These are phyloP conservation scores for Beris chalybata DNA, from an alignment of 2,888 invertebrate genomes.

Conservation along the genomic window DNA sequence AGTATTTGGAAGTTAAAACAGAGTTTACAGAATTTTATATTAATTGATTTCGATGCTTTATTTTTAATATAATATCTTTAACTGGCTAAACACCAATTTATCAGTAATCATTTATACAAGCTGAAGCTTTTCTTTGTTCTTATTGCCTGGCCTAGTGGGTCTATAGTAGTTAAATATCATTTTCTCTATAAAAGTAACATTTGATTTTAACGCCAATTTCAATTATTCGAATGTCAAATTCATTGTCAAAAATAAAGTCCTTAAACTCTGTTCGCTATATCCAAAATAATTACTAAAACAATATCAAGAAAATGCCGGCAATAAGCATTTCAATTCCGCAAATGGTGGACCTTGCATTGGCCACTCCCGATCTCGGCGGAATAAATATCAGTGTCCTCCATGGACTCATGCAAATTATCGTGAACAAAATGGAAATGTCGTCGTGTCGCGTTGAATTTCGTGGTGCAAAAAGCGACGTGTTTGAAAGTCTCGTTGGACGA, in stretches of 20 bases:
- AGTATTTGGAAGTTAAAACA: too few relatives aligned
- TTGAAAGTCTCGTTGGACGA: slow-evolving; percentile 13
- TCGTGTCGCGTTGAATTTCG: slow-evolving; percentile 25
- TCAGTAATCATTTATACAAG: too few relatives aligned
- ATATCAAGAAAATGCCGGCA: slow-evolving; percentile 38
- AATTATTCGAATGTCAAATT: not conserved
- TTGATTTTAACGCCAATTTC: too few relatives aligned
- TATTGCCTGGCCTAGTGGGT: too few relatives aligned
- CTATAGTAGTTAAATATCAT: too few relatives aligned
- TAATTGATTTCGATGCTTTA: too few relatives aligned
- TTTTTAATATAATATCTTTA: too few relatives aligned
- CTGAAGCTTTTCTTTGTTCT: too few relatives aligned
- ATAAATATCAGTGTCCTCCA: slow-evolving; percentile 49
- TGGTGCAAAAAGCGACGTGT: slow-evolving; percentile 19
- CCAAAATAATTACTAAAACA: slow-evolving; percentile 3
- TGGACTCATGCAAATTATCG: slow-evolving; percentile 47
- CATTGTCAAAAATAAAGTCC: too few relatives aligned
- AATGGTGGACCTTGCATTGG: slow-evolving; percentile 49
- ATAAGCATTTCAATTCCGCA: slow-evolving; percentile 46
- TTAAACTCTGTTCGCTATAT: not conserved
- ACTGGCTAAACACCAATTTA: too few relatives aligned
- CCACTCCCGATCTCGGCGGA: slow-evolving; percentile 44
- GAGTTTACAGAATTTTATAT: too few relatives aligned
- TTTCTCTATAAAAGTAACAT: too few relatives aligned
- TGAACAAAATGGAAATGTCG: slow-evolving; percentile 46